phyloP scores from a whole-genome alignment of 2,888 invertebrate species.

The Sepiola atlantica region DNA sequence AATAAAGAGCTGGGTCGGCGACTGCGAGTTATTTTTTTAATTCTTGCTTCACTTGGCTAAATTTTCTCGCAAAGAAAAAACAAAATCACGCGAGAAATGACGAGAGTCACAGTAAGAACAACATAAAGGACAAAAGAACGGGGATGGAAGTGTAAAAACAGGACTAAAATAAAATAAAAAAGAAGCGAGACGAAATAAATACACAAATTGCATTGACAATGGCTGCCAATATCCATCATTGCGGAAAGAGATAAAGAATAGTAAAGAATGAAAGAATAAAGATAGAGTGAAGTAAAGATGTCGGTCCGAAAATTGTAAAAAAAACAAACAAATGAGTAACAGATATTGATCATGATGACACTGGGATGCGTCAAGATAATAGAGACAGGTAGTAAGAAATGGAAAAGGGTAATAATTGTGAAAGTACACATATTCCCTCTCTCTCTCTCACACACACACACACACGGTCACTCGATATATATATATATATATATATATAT shows the following conservation, averaged over 20 bases:
- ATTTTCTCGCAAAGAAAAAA: background rate
- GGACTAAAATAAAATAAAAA: background rate
- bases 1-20: background rate
- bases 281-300: background rate
- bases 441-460: background rate
- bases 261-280: background rate
- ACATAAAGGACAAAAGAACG: background rate
- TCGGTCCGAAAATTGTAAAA: background rate
- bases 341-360: background rate
- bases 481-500: background rate
- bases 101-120: background rate
- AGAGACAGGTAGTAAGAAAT: background rate
- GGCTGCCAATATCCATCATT: background rate
- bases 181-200: background rate
- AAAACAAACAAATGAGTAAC: background rate
- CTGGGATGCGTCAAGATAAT: background rate
- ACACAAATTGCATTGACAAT: background rate
- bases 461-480: background rate
- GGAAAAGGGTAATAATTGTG: background rate
- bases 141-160: background rate
- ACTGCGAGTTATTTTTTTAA: background rate
- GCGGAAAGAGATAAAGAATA: background rate
- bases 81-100: background rate
- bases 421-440: too few relatives aligned
- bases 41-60: slow-evolving; percentile 15